Evolutionary conservation across 2,113 vertebrate species (phyloP).

Genomic region (Oceanodroma tethys): DNA sequence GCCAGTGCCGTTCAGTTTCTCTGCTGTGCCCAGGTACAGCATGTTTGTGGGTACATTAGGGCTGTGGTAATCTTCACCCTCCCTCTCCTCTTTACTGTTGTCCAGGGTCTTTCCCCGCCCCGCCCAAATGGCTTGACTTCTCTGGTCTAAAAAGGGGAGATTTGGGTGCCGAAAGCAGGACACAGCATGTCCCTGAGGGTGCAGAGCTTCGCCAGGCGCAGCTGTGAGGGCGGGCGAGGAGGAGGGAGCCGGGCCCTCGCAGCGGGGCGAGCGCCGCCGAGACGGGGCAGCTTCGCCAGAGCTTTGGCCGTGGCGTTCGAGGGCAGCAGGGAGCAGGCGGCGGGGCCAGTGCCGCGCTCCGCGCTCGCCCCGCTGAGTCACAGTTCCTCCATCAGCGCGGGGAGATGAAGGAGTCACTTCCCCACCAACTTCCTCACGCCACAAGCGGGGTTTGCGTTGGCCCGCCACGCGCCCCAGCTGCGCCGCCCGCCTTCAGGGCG

Average conservation of each 20-base stretch:
- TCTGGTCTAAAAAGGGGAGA: not conserved
- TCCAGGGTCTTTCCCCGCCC: not conserved
- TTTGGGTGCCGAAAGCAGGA: not conserved
- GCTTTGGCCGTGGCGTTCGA: fast-evolving
- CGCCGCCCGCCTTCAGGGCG: too few relatives aligned
- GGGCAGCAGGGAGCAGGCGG: not conserved
- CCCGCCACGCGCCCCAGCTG: fast-evolving
- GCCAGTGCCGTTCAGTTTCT: not conserved
- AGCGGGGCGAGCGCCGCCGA: fast-evolving
- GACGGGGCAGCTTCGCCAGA: too few relatives aligned
- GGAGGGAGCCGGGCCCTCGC: fast-evolving
- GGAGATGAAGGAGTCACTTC: not conserved
- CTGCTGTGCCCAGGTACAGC: not conserved
- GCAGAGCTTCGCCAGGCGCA: fast-evolving
- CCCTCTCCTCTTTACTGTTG: not conserved
- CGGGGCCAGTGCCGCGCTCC: fast-evolving
- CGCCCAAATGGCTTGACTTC: not conserved
- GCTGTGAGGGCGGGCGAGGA: not conserved
- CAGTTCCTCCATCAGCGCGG: not conserved
- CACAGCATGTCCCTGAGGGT: fast-evolving
- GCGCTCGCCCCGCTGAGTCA: not conserved
- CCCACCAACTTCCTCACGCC: not conserved
- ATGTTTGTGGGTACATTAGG: not conserved
- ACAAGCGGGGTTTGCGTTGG: fast-evolving
- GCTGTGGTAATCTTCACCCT: not conserved